phyloP scores from a whole-genome alignment of 2,888 invertebrate species.

The Halictus quadricinctus region DNA sequence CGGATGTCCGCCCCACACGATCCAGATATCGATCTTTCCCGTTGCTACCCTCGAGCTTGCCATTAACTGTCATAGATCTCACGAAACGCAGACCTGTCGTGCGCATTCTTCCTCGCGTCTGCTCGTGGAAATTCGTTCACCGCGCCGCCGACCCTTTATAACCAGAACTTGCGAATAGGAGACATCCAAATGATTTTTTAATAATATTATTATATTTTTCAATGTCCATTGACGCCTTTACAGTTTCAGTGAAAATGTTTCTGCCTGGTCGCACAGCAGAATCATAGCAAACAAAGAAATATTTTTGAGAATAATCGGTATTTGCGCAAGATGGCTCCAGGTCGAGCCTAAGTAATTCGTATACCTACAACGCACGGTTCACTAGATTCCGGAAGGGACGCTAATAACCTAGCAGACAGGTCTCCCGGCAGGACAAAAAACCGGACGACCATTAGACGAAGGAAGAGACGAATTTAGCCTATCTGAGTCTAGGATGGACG shows the following conservation, averaged over 20 bases:
- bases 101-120: constrained; percentile 21
- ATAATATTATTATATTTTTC: too few species aligned
- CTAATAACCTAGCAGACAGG: constrained; percentile 37
- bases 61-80: constrained; percentile 57
- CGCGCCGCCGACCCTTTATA: too few species aligned
- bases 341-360: constrained; percentile 16
- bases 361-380: constrained; percentile 33
- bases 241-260: too few species aligned
- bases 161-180: background rate
- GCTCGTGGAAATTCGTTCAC: constrained; percentile 43
- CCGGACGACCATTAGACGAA: constrained; percentile 60
- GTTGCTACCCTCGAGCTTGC: constrained; percentile 48
- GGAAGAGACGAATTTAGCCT: constrained; percentile 45
- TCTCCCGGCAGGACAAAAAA: constrained; percentile 23
- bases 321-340: background rate
- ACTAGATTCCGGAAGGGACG: constrained; percentile 1
- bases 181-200: too few species aligned
- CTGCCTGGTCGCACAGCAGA: too few species aligned
- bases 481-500: constrained; percentile 25
- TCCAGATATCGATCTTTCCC: constrained; percentile 55
- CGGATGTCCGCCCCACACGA: constrained; percentile 55
- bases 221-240: too few species aligned
- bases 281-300: background rate
- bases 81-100: constrained; percentile 53
- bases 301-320: background rate